phyloP scores from a whole-genome alignment of 2,797 vertebrate species.

The Catostomus latipinnis region DNA sequence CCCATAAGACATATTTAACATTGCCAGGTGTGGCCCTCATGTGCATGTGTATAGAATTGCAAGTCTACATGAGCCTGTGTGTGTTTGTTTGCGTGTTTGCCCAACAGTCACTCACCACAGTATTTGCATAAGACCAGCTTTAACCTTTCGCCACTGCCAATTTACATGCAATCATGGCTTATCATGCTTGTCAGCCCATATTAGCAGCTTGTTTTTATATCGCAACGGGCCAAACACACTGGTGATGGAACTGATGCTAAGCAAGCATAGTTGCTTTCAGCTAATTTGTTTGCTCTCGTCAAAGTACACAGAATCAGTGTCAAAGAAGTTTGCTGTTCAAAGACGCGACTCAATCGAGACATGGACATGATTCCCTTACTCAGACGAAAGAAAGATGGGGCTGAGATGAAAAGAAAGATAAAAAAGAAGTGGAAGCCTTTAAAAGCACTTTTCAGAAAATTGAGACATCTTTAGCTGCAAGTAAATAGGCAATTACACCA shows the following conservation, averaged over 20 bases:
- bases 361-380: slow-evolving; percentile 14
- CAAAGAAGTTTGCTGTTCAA: slow-evolving; percentile 49
- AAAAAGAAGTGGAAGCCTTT: slow-evolving; percentile 27
- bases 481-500: slow-evolving; percentile 46
- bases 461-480: slow-evolving; percentile 29
- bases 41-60: neutral
- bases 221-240: slow-evolving; percentile 73
- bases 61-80: slow-evolving; percentile 18
- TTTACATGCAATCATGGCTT: slow-evolving; percentile 80
- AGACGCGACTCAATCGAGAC: slow-evolving; percentile 33
- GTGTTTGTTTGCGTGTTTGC: slow-evolving; percentile 48
- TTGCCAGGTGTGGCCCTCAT: neutral
- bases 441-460: slow-evolving; percentile 20
- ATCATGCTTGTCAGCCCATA: slow-evolving; percentile 77
- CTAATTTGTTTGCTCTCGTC: slow-evolving; percentile 40
- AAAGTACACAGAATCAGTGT: slow-evolving; percentile 55
- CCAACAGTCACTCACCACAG: slow-evolving; percentile 74
- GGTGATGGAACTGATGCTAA: slow-evolving; percentile 24
- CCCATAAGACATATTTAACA: neutral
- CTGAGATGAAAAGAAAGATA: slow-evolving; percentile 4
- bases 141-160: slow-evolving; percentile 77
- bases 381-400: no score
- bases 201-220: slow-evolving; percentile 78
- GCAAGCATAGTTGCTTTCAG: slow-evolving; percentile 34
- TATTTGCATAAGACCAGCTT: slow-evolving; percentile 78